These are phyloP conservation scores for Panagrolaimus sp. DNA, from an alignment of 1,140 invertebrate genomes.

Conservation along the genomic window DNA sequence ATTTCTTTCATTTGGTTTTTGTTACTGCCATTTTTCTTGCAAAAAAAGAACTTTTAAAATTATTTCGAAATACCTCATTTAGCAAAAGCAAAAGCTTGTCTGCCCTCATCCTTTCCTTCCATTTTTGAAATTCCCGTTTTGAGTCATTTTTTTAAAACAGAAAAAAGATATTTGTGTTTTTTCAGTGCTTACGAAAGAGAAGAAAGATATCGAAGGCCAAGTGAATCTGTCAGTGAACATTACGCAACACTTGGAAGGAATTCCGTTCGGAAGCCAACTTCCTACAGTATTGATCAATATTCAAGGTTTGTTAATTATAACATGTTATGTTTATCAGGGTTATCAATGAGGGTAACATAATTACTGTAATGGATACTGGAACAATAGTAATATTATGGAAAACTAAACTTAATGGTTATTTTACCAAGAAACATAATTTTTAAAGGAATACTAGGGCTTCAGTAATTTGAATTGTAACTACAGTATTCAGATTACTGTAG, in stretches of 20 bases:
- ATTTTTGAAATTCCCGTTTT: no score
- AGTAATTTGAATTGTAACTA: no score
- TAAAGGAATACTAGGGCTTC: no score
- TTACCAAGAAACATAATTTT: no score
- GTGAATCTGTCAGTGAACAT: slow-evolving; percentile 5
- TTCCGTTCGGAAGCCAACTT: not conserved
- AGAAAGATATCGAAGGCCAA: slow-evolving; percentile 5
- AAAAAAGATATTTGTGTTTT: not conserved
- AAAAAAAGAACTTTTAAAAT: not conserved
- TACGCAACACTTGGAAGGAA: slow-evolving; percentile 7
- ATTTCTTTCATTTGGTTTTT: not conserved
- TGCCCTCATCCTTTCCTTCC: not conserved
- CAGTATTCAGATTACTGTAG: no score
- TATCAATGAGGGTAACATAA: no score
- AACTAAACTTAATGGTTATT: no score
- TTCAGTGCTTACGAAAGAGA: slow-evolving; percentile 2
- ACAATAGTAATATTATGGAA: no score
- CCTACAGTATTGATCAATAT: not conserved
- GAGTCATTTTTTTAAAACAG: no score
- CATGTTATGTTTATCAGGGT: no score
- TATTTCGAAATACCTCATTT: not conserved
- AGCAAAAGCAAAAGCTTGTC: not conserved
- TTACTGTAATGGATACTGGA: no score
- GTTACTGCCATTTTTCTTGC: not conserved
- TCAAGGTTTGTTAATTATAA: not conserved